These are phyloP conservation scores for Hydraecia micacea DNA, from an alignment of 2,888 invertebrate species.

Conservation along the genomic window DNA sequence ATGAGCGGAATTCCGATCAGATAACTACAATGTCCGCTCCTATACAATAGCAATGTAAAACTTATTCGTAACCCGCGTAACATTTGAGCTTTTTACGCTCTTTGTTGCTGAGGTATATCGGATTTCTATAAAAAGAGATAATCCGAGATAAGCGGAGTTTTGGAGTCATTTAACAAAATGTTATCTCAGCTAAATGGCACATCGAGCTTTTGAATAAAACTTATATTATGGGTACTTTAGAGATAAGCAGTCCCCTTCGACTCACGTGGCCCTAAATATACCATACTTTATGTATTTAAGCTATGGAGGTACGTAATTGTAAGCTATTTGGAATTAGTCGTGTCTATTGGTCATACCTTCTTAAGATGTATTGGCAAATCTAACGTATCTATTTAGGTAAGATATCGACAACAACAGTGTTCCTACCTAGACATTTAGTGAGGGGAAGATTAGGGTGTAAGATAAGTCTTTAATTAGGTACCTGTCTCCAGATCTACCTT, in stretches of 20 bases:
- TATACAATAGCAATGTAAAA: conserved; percentile 80
- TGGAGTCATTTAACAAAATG: conserved; percentile 10
- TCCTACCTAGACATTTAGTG: neutral
- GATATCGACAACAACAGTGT: neutral
- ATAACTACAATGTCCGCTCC: conserved; percentile 84
- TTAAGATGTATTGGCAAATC: neutral
- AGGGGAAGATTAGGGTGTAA: neutral
- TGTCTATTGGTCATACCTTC: neutral
- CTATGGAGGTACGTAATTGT: neutral
- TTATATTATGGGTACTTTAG: neutral
- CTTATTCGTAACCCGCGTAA: conserved; percentile 75
- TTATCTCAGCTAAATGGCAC: conserved; percentile 2
- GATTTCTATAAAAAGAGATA: conserved; percentile 74
- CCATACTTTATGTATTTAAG: neutral
- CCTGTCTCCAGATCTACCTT: neutral
- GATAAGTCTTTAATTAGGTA: neutral
- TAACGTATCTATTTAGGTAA: neutral
- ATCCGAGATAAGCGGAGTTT: conserved; percentile 46
- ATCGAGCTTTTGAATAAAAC: conserved; percentile 16
- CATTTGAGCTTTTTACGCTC: conserved; percentile 76
- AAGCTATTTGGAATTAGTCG: neutral
- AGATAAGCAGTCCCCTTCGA: neutral
- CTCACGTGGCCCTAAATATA: neutral
- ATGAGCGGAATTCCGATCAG: conserved; percentile 88
- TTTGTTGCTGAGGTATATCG: conserved; percentile 73